A percentile compares a stretch with the other conserved stretches of the same genome.
Evolutionary conservation across 2,888 invertebrate genomes (phyloP).

Genomic region (Pinctada fucata): DNA sequence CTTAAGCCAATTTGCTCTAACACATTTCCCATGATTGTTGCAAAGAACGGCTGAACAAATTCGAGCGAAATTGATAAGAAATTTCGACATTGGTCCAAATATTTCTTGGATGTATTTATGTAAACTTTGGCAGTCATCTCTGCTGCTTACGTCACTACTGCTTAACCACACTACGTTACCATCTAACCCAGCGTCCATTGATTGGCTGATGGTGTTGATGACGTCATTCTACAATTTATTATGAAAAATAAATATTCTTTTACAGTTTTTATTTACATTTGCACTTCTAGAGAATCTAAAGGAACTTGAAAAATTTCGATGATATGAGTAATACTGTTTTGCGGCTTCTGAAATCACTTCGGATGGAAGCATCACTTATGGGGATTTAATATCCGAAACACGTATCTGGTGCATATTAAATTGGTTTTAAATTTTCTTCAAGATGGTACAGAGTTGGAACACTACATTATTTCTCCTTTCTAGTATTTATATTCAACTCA

Average conservation of each 20-base stretch:
- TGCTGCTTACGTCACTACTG: constrained; percentile 43
- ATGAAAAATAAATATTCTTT: background rate
- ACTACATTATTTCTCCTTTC: too few relatives aligned
- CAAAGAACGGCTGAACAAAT: constrained; percentile 34
- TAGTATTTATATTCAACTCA: too few relatives aligned
- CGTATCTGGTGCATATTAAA: too few relatives aligned
- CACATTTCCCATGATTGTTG: constrained; percentile 55
- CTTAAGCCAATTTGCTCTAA: constrained; percentile 25
- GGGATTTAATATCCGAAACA: too few relatives aligned
- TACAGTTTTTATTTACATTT: background rate
- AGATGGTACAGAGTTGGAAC: too few relatives aligned
- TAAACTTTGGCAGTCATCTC: constrained; percentile 49
- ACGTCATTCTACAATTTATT: constrained; percentile 56
- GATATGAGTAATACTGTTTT: too few relatives aligned
- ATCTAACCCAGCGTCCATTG: constrained; percentile 59
- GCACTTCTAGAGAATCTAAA: background rate
- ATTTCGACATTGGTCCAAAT: constrained; percentile 61
- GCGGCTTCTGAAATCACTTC: too few relatives aligned
- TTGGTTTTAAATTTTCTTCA: too few relatives aligned
- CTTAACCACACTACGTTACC: constrained; percentile 68
- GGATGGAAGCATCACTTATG: too few relatives aligned
- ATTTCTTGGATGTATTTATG: constrained; percentile 52
- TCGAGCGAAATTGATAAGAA: constrained; percentile 4
- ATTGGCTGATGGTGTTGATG: constrained; percentile 52
- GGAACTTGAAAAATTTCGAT: too few relatives aligned